phyloP scores from a whole-genome alignment of 2,113 vertebrate genomes.

The Pao palembangensis region DNA sequence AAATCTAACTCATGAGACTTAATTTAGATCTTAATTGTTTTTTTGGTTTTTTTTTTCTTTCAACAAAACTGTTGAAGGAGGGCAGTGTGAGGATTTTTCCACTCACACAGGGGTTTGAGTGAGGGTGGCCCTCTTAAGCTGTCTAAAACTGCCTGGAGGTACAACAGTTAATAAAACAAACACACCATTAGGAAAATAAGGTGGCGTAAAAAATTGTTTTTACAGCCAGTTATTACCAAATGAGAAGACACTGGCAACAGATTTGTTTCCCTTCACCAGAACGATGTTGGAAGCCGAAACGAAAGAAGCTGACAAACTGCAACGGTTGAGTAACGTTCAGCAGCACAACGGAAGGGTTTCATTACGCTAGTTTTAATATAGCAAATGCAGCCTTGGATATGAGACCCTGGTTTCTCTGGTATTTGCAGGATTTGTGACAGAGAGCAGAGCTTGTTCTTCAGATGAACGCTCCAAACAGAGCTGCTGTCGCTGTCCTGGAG shows the following conservation, averaged over 20 bases:
- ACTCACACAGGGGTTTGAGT: neutral
- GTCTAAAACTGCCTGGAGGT: constrained; percentile 10
- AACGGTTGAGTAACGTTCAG: neutral
- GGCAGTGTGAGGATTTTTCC: neutral
- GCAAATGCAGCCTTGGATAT: no score
- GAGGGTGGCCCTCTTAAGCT: constrained; percentile 1
- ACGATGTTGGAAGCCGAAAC: neutral
- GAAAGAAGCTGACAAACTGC: neutral
- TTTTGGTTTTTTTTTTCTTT: no score
- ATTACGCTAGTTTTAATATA: no score
- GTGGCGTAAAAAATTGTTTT: constrained; percentile 20
- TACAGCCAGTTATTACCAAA: constrained; percentile 6
- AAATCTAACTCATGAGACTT: neutral
- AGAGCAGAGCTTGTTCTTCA: no score
- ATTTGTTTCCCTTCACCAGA: constrained; percentile 1
- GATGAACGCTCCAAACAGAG: no score
- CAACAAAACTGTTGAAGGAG: no score
- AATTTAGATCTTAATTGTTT: no score
- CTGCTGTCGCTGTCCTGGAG: no score
- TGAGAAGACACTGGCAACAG: constrained; percentile 6
- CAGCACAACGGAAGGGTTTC: no score
- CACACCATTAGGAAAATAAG: constrained; percentile 23
- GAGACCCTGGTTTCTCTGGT: no score
- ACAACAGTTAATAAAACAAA: constrained; percentile 36
- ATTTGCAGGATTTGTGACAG: no score